phyloP scores from a whole-genome alignment of 2,113 vertebrate genomes.

The Puma concolor region DNA sequence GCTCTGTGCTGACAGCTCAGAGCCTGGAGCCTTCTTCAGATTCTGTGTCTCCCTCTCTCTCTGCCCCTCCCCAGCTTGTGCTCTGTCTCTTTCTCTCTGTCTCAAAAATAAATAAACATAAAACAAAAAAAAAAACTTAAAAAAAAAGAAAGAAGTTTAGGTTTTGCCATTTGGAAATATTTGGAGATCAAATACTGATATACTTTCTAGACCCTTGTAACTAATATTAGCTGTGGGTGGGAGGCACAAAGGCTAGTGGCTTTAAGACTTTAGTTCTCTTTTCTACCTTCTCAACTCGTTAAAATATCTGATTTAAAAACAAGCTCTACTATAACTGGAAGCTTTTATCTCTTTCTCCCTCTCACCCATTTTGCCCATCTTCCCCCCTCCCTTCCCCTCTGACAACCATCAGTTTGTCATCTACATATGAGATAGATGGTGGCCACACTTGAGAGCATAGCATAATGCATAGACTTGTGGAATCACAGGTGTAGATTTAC shows the following conservation, averaged over 20 bases:
- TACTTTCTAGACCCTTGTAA: neutral
- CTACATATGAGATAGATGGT: neutral
- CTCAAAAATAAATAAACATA: too few species aligned
- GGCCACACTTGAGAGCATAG: neutral
- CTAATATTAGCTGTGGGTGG: neutral
- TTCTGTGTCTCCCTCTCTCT: too few species aligned
- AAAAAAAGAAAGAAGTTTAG: neutral
- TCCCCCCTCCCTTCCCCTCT: neutral
- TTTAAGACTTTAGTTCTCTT: neutral
- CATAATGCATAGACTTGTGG: neutral
- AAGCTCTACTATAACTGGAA: slow-evolving; percentile 39
- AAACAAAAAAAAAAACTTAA: neutral
- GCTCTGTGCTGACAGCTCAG: too few species aligned
- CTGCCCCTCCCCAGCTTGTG: too few species aligned
- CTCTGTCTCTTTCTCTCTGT: too few species aligned
- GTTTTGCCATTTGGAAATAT: neutral
- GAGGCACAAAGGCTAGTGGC: neutral
- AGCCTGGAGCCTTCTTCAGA: too few species aligned
- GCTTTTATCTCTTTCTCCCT: neutral
- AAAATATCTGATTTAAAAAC: slow-evolving; percentile 67
- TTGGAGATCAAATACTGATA: neutral
- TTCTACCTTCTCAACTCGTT: neutral
- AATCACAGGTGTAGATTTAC: neutral
- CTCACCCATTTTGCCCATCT: neutral
- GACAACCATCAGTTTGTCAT: neutral